phyloP scores from a whole-genome alignment of 2,797 vertebrate species.

The Sebastes melanostomus region DNA sequence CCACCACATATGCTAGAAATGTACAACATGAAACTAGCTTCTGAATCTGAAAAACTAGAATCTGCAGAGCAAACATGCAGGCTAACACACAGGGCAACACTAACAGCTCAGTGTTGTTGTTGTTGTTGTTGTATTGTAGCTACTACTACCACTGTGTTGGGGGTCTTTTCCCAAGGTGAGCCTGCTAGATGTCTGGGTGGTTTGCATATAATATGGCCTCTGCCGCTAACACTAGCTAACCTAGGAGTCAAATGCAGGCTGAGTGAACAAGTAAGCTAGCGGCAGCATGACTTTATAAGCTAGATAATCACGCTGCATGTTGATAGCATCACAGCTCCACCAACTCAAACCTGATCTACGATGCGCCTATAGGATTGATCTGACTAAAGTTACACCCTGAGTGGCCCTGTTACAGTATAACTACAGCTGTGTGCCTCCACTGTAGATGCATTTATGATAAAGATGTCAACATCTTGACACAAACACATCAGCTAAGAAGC shows the following conservation, averaged over 20 bases:
- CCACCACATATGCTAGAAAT: too few relatives aligned
- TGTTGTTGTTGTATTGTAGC: neutral
- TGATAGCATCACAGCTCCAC: neutral
- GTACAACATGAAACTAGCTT: neutral
- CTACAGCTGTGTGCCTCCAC: neutral
- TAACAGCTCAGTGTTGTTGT: neutral
- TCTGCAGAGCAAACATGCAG: neutral
- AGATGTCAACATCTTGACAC: neutral
- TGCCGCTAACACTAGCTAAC: slow-evolving; percentile 3
- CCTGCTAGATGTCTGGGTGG: neutral
- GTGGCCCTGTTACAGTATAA: neutral
- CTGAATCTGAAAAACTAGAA: too few relatives aligned
- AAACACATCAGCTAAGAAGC: neutral
- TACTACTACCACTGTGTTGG: neutral
- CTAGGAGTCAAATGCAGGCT: neutral
- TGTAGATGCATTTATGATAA: neutral
- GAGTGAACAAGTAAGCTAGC: slow-evolving; percentile 6
- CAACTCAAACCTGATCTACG: neutral
- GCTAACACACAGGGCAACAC: neutral
- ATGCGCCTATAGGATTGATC: neutral
- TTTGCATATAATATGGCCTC: neutral
- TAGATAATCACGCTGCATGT: neutral
- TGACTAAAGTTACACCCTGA: neutral
- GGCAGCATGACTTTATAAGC: neutral
- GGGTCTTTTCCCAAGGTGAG: neutral